Percentiles rank a stretch among this genome's conserved stretches.
These are phyloP conservation scores for Gadus macrocephalus DNA, from an alignment of 2,113 vertebrate genomes.

Conservation along the genomic window DNA sequence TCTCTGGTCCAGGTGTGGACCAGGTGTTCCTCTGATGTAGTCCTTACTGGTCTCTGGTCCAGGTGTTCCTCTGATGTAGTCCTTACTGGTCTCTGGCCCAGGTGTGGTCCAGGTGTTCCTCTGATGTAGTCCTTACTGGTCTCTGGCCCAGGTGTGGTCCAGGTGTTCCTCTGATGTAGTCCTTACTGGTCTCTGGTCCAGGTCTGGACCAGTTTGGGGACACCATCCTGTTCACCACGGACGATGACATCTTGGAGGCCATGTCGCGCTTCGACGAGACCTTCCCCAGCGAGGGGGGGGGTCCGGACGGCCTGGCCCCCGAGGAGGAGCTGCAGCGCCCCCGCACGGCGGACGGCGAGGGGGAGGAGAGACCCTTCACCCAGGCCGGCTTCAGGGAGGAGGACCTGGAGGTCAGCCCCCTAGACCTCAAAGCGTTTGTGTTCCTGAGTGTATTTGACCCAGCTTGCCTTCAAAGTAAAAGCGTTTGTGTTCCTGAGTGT, in stretches of 20 bases:
- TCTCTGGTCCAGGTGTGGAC: no score
- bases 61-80: no score
- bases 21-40: no score
- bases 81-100: no score
- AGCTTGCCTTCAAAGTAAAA: neutral
- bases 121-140: no score
- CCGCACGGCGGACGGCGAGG: constrained; percentile 84
- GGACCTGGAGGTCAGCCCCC: constrained; percentile 60
- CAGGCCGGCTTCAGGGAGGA: constrained; percentile 78
- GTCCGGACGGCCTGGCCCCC: constrained; percentile 45
- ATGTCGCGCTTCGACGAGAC: constrained; percentile 85
- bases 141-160: no score
- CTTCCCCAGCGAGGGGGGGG: constrained; percentile 69
- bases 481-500: no score
- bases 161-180: no score
- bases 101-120: no score
- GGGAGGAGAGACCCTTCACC: constrained; percentile 86
- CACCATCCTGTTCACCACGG: constrained; percentile 92
- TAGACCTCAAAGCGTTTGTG: neutral
- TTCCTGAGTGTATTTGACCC: neutral
- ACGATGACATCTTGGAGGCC: constrained; percentile 93
- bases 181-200: constrained; percentile 34
- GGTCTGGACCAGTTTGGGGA: constrained; percentile 94
- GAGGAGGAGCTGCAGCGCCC: constrained; percentile 86
- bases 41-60: no score